Percentiles rank a stretch among this genome's conserved stretches.
These are phyloP conservation scores for Choristoneura rosaceana DNA, from an alignment of 2,888 invertebrate genomes.

Conservation along the genomic window DNA sequence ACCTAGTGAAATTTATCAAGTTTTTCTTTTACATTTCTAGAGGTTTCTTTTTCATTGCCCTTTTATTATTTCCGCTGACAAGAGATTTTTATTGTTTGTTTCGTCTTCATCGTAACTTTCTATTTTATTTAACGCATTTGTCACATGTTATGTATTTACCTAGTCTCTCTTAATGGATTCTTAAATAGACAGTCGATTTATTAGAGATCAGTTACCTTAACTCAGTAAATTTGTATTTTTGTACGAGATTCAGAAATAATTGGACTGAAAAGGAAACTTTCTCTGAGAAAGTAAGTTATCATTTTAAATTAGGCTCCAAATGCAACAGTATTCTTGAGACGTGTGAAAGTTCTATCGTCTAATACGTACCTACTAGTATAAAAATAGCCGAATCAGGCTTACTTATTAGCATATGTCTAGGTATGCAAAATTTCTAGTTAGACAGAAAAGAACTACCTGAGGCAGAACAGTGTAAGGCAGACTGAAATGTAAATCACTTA, in stretches of 20 bases:
- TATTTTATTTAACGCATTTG: slow-evolving; percentile 25
- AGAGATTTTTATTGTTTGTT: background rate
- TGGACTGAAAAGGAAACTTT: slow-evolving; percentile 23
- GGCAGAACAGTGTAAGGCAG: no score
- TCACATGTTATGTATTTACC: slow-evolving; percentile 16
- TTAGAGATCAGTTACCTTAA: slow-evolving; percentile 4
- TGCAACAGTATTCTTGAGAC: background rate
- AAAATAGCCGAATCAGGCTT: background rate
- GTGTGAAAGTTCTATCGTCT: slow-evolving; percentile 18
- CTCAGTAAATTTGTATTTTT: background rate
- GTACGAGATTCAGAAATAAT: slow-evolving; percentile 13
- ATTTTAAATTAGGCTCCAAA: slow-evolving; percentile 4
- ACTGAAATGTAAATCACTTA: no score
- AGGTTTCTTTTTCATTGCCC: background rate
- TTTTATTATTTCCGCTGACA: slow-evolving; percentile 9
- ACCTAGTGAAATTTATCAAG: background rate
- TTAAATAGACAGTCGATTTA: background rate
- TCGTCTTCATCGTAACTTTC: slow-evolving; percentile 20
- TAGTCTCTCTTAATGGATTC: slow-evolving; percentile 12
- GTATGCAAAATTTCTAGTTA: background rate
- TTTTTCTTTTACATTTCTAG: slow-evolving; percentile 7
- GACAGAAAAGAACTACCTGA: no score
- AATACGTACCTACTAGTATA: background rate
- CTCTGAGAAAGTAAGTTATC: slow-evolving; percentile 19
- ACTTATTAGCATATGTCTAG: slow-evolving; percentile 3